A percentile compares a stretch with the other conserved stretches of the same genome.
Evolutionary conservation across 2,113 vertebrate genomes (phyloP).

Genomic region (Leptobrachium ailaonicum): DNA sequence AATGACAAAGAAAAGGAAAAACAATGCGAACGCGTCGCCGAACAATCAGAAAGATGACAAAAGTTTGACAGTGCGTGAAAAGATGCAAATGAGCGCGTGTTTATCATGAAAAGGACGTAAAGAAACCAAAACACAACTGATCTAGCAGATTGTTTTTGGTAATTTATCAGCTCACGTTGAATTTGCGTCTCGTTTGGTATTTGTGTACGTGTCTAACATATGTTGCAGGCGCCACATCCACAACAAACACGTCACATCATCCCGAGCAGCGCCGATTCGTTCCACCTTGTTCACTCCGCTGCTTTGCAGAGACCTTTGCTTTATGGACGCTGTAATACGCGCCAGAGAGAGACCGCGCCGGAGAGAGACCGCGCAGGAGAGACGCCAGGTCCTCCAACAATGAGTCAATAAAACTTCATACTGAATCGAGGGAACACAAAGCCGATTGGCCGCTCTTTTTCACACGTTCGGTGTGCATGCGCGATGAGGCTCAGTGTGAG

Average conservation of each 20-base stretch:
- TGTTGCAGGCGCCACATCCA: conserved; percentile 7
- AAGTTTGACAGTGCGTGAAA: conserved; percentile 36
- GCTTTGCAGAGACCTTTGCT: neutral
- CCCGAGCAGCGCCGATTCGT: neutral
- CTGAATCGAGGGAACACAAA: too few species aligned
- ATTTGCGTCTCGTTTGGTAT: conserved; percentile 8
- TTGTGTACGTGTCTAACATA: conserved; percentile 23
- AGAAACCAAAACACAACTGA: neutral
- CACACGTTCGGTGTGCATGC: too few species aligned
- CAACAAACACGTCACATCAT: conserved; percentile 7
- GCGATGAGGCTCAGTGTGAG: too few species aligned
- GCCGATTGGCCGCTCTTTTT: too few species aligned
- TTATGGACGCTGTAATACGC: too few species aligned
- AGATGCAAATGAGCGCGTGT: conserved; percentile 23
- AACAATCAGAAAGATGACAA: neutral
- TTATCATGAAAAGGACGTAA: conserved; percentile 10
- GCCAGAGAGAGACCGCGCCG: too few species aligned
- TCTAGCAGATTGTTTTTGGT: conserved; percentile 40
- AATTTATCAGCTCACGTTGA: conserved; percentile 22
- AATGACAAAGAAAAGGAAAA: neutral
- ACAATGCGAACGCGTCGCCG: neutral
- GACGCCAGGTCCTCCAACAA: too few species aligned
- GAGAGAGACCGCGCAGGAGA: too few species aligned
- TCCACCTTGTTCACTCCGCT: neutral
- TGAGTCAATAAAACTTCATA: too few species aligned